Evolutionary conservation across 53 echinoderm and acorn worm species (phyloP).

Genomic region (Echinarachnius parma): DNA sequence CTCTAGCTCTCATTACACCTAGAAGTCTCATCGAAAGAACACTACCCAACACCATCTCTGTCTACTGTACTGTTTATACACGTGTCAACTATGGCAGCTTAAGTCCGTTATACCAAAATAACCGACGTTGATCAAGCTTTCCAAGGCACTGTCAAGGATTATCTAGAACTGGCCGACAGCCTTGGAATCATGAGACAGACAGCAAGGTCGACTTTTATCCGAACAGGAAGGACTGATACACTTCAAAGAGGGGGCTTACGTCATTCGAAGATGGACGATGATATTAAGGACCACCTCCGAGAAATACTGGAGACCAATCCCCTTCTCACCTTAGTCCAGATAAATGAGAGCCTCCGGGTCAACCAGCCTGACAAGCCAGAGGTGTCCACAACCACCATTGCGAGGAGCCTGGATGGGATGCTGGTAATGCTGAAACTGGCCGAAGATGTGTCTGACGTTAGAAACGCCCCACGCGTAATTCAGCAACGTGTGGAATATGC

Average conservation of each 20-base stretch:
- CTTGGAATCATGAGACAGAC: slow-evolving; percentile 24
- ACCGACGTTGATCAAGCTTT: slow-evolving; percentile 16
- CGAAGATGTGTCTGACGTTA: slow-evolving; percentile 48
- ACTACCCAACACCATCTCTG: too few relatives aligned
- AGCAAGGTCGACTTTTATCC: slow-evolving; percentile 5
- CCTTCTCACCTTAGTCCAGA: not conserved
- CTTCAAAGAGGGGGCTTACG: slow-evolving; percentile 5
- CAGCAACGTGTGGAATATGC: slow-evolving; percentile 20
- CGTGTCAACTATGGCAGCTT: too few relatives aligned
- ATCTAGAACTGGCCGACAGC: slow-evolving; percentile 24
- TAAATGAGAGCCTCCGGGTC: not conserved
- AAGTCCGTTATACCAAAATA: not conserved
- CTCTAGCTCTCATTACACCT: too few relatives aligned
- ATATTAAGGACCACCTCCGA: not conserved
- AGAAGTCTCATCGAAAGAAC: too few relatives aligned
- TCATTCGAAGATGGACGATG: slow-evolving; percentile 9
- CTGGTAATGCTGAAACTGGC: slow-evolving; percentile 17
- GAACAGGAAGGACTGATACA: not conserved
- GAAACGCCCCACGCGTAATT: slow-evolving; percentile 44
- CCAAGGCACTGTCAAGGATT: slow-evolving; percentile 12
- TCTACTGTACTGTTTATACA: too few relatives aligned
- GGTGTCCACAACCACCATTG: not conserved
- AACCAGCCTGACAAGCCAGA: not conserved
- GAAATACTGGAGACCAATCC: not conserved
- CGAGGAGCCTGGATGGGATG: not conserved